A percentile compares a stretch with the other conserved stretches of the same genome.
phyloP scores from a whole-genome alignment of 2,797 vertebrate genomes.

The Hyperoplus lanceolatus region DNA sequence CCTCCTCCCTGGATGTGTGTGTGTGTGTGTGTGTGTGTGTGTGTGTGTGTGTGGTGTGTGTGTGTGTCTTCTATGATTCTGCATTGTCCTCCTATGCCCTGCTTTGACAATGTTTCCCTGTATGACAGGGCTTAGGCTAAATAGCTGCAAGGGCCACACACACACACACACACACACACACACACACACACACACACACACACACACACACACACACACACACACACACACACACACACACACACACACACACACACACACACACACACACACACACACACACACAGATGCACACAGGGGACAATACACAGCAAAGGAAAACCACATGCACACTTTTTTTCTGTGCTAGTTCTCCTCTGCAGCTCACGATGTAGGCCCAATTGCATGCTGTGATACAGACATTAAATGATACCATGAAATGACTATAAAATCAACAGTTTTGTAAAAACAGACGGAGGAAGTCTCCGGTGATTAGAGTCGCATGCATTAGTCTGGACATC shows the following conservation, averaged over 20 bases:
- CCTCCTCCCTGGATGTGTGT: background rate
- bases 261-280: background rate
- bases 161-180: too few relatives aligned
- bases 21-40: too few relatives aligned
- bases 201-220: too few relatives aligned
- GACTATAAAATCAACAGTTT: slow-evolving; percentile 9
- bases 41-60: too few relatives aligned
- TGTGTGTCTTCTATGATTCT: slow-evolving; percentile 7
- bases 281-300: slow-evolving; percentile 33
- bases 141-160: slow-evolving; percentile 25
- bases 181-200: too few relatives aligned
- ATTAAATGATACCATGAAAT: slow-evolving; percentile 3
- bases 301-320: slow-evolving; percentile 34
- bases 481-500: slow-evolving; percentile 15
- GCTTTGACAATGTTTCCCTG: slow-evolving; percentile 43
- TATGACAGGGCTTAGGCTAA: slow-evolving; percentile 37
- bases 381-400: slow-evolving; percentile 9
- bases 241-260: too few relatives aligned
- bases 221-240: too few relatives aligned
- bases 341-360: slow-evolving; percentile 6
- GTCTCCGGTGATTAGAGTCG: slow-evolving; percentile 18
- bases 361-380: slow-evolving; percentile 14
- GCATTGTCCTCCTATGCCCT: slow-evolving; percentile 22
- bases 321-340: slow-evolving; percentile 17
- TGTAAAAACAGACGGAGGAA: background rate